A percentile compares a stretch with the other conserved stretches of the same genome.
Evolutionary conservation across 2,113 vertebrate species (phyloP).

Genomic region (Loxodonta africana): DNA sequence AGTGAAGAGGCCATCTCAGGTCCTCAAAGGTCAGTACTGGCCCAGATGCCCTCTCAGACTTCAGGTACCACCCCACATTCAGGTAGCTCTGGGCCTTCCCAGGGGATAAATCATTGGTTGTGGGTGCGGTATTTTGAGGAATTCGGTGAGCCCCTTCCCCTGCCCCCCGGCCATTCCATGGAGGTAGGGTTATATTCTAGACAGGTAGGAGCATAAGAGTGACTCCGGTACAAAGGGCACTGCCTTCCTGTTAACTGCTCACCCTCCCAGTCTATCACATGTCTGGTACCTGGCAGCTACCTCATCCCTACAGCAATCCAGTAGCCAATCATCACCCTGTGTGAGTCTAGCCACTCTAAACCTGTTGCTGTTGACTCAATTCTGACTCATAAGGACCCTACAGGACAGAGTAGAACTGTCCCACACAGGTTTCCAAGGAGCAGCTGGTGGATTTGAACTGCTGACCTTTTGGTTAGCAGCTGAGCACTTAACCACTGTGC

Average conservation of each 20-base stretch:
- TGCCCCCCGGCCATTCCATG: not conserved
- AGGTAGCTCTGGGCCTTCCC: not conserved
- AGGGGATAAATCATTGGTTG: too few relatives aligned
- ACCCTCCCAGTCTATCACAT: not conserved
- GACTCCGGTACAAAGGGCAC: not conserved
- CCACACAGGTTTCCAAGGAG: too few relatives aligned
- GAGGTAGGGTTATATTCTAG: not conserved
- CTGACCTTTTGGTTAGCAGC: too few relatives aligned
- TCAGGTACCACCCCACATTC: not conserved
- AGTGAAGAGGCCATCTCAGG: conserved; percentile 16
- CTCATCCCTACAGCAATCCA: conserved; percentile 29
- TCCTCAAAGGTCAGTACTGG: conserved; percentile 55
- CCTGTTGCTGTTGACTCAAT: too few relatives aligned
- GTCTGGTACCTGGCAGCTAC: not conserved
- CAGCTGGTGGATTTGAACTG: too few relatives aligned
- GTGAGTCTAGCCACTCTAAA: not conserved
- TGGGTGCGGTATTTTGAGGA: not conserved
- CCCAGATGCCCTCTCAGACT: not conserved
- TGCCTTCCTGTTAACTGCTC: conserved; percentile 40
- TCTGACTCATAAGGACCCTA: too few relatives aligned
- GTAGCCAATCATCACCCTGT: not conserved
- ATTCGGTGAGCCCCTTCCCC: not conserved
- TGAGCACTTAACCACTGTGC: too few relatives aligned
- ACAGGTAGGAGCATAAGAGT: not conserved
- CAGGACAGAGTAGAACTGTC: too few relatives aligned